phyloP scores from a whole-genome alignment of 2,113 vertebrate genomes.

The Sporophila hypoxantha region DNA sequence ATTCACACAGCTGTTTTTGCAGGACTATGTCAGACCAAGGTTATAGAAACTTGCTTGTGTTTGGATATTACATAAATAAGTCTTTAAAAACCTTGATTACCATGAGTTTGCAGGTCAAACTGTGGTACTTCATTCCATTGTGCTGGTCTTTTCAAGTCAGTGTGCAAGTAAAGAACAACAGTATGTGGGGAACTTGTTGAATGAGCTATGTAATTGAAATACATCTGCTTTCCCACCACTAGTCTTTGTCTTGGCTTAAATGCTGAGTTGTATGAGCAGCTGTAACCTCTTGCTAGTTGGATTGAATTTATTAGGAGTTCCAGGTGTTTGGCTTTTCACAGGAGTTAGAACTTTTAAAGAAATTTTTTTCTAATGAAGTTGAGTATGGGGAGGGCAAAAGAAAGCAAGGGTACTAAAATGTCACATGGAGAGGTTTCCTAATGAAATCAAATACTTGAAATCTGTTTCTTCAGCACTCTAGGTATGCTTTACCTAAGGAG shows the following conservation, averaged over 20 bases:
- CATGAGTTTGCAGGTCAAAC: background rate
- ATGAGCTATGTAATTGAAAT: background rate
- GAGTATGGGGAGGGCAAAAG: background rate
- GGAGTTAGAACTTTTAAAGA: background rate
- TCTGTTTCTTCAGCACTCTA: background rate
- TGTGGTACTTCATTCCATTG: background rate
- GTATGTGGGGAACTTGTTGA: background rate
- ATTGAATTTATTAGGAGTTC: background rate
- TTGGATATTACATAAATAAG: background rate
- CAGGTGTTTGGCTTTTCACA: background rate
- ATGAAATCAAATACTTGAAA: background rate
- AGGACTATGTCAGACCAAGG: background rate
- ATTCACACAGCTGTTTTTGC: background rate
- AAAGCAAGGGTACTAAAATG: conserved; percentile 5
- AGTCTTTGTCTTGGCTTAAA: conserved; percentile 11
- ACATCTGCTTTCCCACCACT: background rate
- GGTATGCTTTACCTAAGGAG: background rate
- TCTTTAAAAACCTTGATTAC: background rate
- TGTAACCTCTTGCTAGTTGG: background rate
- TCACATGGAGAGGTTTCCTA: background rate
- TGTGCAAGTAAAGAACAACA: background rate
- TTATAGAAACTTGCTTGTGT: background rate
- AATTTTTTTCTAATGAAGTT: background rate
- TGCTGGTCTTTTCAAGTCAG: background rate
- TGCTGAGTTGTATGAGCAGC: background rate